Evolutionary conservation across 2,888 invertebrate genomes (phyloP), one percentile per base, ranked within the genome.

Genomic region (Synergus japonicus): DNA sequence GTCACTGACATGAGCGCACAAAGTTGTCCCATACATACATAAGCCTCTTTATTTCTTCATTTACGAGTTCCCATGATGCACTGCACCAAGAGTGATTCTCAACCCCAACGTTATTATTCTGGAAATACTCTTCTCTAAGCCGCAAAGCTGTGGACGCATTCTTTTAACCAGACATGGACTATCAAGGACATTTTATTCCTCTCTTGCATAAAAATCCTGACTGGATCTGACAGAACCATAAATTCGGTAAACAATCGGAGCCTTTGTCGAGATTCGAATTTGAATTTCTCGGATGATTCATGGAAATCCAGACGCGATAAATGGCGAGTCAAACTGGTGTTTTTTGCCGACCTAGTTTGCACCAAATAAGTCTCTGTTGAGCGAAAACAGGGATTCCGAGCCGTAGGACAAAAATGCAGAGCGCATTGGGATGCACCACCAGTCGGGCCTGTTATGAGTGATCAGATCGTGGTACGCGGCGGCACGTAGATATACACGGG

Each of bases 381-480:
- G 37, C 60, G 44, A 65, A 65, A 65, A 65, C n/a, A 60, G 13
- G 60, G 22, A 60, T 60, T 60, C 54, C 69, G 79, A 79, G 66
- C 58, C 69, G 9, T n/a, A 76, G 69, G 46, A 77, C 82, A 81
- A 81, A 82, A 76, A 81, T 65, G 76, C 78, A 69, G 65, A 80
- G 81, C 82, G 80, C 83, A 87, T 86, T 81, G 82, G 79, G 81
- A 88, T 87, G 84, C 86, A 84, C 79, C 84, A 79, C 83, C 81
- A 79, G 78, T 76, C 76, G 66, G 69, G 79, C 81, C 85, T 87
- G 87, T 89, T 89, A 86, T 85, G 86, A 86, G 84, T 86, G 86
- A 89, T 89, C 88, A 87, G 87, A 89, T 89, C 84, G 65, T 80
- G 46, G 78, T 81, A 83, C 83, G 83, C 83, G 78, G 78, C 76